Base-by-base conservation (phyloP, 2,797 vertebrate species). In the Chrysocyon brachyurus region DNA sequence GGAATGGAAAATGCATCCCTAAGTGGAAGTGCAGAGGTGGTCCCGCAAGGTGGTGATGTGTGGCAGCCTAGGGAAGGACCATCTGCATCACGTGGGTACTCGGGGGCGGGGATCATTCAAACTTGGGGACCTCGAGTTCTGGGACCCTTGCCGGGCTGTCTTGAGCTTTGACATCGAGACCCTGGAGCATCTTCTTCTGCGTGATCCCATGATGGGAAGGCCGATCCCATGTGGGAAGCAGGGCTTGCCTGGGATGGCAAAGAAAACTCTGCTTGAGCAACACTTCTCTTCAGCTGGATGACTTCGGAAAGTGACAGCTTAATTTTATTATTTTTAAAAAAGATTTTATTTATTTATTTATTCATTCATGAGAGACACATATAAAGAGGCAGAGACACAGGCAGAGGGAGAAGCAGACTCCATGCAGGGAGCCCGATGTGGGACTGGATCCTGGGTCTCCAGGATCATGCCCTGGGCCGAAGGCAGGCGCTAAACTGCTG, bases 31-130 rank as follows among this genome's bases (percentile, higher is more conserved):
- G 22, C 0, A 3, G n/a, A 52, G 49, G 15, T 7, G 1, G 2
- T 2, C 16, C 56, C 5, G 0, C 1, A 4, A 6, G 2, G 3
- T 11, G 56, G 49, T 28, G 85, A 49, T 0, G 21, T 1, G 0
- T 16, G 49, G n/a, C 7, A 33, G 40, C 2, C 26, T 9, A 2
- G 1, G 0, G 24, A 24, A 54, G 36, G 54, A 12, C 3, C 2
- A 31, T 40, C 0, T 4, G 31, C n/a, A 0, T 4, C 17, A 0
- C 6, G 1, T 17, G 7, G 33, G 31, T 12, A 3, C 26, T 14
- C 11, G 4, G 6, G 1, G 61, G 36, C 36, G 36, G 61, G 11
- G 2, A 28, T 28, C 26, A 46, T 46, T 46, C 40, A 46, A 46
- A 46, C 40, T 46, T 46, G 61, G 61, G 59, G 26, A 63, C 26